Base-by-base conservation (phyloP, 2,797 vertebrate genomes). In the Danio tinwini region DNA sequence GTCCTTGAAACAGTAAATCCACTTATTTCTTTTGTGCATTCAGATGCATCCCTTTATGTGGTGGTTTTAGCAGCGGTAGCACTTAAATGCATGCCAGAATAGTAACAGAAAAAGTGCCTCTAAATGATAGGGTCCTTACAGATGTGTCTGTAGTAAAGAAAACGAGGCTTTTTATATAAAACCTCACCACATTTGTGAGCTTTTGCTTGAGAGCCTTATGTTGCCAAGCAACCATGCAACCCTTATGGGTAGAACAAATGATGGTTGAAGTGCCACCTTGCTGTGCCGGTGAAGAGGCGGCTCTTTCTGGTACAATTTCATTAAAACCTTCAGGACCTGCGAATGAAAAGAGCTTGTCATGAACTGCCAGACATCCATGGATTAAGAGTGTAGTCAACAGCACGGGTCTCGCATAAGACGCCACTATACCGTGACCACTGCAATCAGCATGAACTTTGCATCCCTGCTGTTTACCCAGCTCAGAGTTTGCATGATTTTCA, bases 191-290 rank as follows among this genome's bases (percentile, higher is more conserved):
- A 84, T 81, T 81, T 76, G 67, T 40, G 67, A 76, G 78, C 75
- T 74, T 78, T 76, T 81, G 49, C 81, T 79, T 29, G 63, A 84
- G 83, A 83, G 83, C 83, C 74, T 56, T 47, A 82, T 76, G 85
- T 86, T 83, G 78, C 85, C 56, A 82, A 62, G 85, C 81, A 83
- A 86, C 85, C 72, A 6, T 7, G 67, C 74, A 79, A 62, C 83
- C 81, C 78, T 86, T 74, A 79, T 16, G 29, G 62, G 78, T 79
- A 82, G 81, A 86, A 83, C 85, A 83, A 86, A 76, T 52, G 81
- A 81, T 84, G 83, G 77, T 81, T 86, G 84, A 86, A 86, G 82
- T 81, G 85, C 82, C 52, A 52, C 70, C 85, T 72, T 81, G 81
- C 85, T 86, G 85, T 83, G 78, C 16, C 8, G 16, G 11, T 73